These are phyloP conservation scores for Agelastica alni DNA, from an alignment of 2,888 invertebrate species.

Conservation along the genomic window DNA sequence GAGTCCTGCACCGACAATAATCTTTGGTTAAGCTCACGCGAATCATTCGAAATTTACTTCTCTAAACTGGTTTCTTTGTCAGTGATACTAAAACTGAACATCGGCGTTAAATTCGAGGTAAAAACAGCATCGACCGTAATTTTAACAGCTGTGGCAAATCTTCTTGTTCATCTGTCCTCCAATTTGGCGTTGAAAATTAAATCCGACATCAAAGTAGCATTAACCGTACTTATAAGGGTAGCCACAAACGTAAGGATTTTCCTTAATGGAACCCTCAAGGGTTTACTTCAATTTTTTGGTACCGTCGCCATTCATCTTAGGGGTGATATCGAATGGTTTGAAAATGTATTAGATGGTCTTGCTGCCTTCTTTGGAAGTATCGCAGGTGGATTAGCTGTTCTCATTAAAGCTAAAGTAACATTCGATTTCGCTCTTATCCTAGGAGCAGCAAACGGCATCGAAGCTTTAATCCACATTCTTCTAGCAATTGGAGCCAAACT, in stretches of 20 bases:
- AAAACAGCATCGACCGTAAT: conserved; percentile 14
- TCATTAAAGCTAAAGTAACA: conserved; percentile 29
- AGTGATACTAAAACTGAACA: conserved; percentile 23
- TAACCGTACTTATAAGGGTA: conserved; percentile 24
- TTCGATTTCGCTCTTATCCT: conserved; percentile 31
- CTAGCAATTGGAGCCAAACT: conserved; percentile 24
- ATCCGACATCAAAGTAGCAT: conserved; percentile 8
- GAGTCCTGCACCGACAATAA: conserved; percentile 17
- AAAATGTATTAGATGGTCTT: conserved; percentile 29
- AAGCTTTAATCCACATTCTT: conserved; percentile 31
- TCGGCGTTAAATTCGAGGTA: conserved; percentile 27
- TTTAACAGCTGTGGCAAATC: conserved; percentile 8
- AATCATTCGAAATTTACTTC: conserved; percentile 30
- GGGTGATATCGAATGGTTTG: conserved; percentile 30
- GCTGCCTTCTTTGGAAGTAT: conserved; percentile 21
- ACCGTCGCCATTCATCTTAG: conserved; percentile 9
- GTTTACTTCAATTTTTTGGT: conserved; percentile 21
- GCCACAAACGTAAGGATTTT: conserved; percentile 6
- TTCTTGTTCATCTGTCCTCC: conserved; percentile 23
- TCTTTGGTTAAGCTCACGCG: conserved; percentile 25
- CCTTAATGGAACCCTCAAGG: conserved; percentile 28
- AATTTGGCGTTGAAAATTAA: conserved; percentile 15
- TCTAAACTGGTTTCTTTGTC: conserved; percentile 21
- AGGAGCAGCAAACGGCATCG: conserved; percentile 27
- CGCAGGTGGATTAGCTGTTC: conserved; percentile 32